Percentiles rank a stretch among this genome's conserved stretches.
These are phyloP conservation scores for Drosophila setifemur DNA, from an alignment of 1,140 invertebrate species.

Conservation along the genomic window DNA sequence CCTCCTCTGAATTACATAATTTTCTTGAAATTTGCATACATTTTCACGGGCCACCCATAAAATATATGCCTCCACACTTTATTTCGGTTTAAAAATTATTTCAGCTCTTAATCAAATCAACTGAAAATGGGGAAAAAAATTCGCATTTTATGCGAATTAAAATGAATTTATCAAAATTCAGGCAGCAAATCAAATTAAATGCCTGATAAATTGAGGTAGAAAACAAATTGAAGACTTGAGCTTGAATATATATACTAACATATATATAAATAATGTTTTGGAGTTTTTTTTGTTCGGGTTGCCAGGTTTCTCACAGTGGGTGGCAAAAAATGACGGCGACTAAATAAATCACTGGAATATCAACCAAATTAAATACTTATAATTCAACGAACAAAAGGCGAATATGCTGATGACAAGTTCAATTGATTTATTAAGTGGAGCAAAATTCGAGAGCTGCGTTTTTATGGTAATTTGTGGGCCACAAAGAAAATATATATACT, in stretches of 20 bases:
- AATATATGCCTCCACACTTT: conserved; percentile 2
- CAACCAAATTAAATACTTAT: conserved; percentile 54
- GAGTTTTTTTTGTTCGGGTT: too few relatives aligned
- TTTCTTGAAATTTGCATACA: conserved; percentile 66
- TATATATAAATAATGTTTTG: conserved; percentile 15
- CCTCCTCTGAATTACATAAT: conserved; percentile 50
- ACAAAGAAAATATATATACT: background rate
- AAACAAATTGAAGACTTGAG: conserved; percentile 1
- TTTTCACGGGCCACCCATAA: conserved; percentile 30
- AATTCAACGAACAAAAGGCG: conserved; percentile 24
- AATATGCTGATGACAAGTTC: conserved; percentile 50
- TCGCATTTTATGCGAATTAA: conserved; percentile 8
- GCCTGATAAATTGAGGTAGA: conserved; percentile 8
- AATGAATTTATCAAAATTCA: conserved; percentile 6
- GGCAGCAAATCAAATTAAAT: conserved; percentile 22
- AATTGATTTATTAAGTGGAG: conserved; percentile 60
- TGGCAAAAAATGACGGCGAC: conserved; percentile 5
- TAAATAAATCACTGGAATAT: conserved; percentile 44
- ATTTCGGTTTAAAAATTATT: conserved; percentile 2
- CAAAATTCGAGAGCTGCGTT: conserved; percentile 9
- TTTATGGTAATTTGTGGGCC: conserved; percentile 29
- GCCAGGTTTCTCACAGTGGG: conserved; percentile 7
- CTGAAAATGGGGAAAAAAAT: background rate
- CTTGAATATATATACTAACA: background rate
- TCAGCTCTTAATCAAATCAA: conserved; percentile 12